Percentiles rank a stretch among this genome's conserved stretches.
phyloP scores from a whole-genome alignment of 2,113 vertebrate genomes.

The Ginglymostoma cirratum region DNA sequence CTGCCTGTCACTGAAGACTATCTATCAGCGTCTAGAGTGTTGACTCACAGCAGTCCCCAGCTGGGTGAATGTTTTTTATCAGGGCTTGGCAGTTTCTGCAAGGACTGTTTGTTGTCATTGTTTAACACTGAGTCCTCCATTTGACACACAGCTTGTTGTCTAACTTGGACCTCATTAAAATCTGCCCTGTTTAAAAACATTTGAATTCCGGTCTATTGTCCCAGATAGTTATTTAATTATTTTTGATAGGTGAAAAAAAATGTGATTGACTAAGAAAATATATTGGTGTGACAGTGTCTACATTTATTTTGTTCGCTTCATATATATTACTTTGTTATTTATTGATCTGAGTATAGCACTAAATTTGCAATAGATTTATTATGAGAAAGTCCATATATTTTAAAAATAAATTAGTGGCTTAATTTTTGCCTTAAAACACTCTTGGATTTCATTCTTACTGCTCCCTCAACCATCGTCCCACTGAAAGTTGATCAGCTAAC shows the following conservation, averaged over 20 bases:
- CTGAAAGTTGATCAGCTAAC: not conserved
- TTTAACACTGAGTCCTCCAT: not conserved
- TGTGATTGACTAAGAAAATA: not conserved
- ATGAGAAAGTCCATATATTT: not conserved
- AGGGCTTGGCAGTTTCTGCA: not conserved
- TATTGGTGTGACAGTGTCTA: not conserved
- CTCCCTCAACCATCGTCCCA: not conserved
- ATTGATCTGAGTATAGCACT: not conserved
- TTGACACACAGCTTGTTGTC: not conserved
- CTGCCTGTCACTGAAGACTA: slow-evolving; percentile 31
- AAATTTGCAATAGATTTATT: not conserved
- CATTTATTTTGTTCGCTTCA: not conserved
- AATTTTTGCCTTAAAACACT: not conserved
- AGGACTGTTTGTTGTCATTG: slow-evolving; percentile 26
- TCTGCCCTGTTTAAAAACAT: slow-evolving; percentile 12
- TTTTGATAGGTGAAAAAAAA: not conserved
- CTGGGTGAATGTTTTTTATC: slow-evolving; percentile 34
- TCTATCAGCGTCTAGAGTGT: slow-evolving; percentile 1
- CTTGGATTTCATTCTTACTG: not conserved
- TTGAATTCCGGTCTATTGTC: not conserved
- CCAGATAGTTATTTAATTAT: not conserved
- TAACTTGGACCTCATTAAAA: slow-evolving; percentile 19
- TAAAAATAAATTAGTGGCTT: not conserved
- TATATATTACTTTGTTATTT: not conserved
- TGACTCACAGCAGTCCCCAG: slow-evolving; percentile 11